These are phyloP conservation scores for Anarsia innoxiella DNA, from an alignment of 2,888 invertebrate species.

Conservation along the genomic window DNA sequence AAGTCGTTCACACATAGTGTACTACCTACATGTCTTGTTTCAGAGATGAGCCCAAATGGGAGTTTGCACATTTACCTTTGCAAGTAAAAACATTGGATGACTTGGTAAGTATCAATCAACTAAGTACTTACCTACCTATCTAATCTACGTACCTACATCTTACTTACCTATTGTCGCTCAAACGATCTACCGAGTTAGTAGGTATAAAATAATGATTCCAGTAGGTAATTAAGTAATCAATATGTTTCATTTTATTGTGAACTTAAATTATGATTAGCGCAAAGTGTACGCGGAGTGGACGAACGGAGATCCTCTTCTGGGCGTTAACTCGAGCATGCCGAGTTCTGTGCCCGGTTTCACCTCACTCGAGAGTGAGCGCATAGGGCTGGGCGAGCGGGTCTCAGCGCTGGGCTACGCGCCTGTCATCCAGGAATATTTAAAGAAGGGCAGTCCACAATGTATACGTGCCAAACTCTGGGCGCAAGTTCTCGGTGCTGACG, in stretches of 20 bases:
- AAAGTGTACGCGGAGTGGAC: slow-evolving; percentile 82
- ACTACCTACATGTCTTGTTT: no score
- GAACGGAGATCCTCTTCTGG: slow-evolving; percentile 84
- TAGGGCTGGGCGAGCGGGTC: slow-evolving; percentile 84
- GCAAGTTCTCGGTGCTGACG: slow-evolving; percentile 87
- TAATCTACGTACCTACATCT: no score
- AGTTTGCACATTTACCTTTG: slow-evolving; percentile 89
- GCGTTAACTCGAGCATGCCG: slow-evolving; percentile 78
- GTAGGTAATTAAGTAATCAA: no score
- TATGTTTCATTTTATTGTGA: no score
- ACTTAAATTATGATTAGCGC: slow-evolving; percentile 69
- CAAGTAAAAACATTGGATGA: slow-evolving; percentile 89
- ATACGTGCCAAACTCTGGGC: slow-evolving; percentile 90
- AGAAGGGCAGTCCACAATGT: slow-evolving; percentile 87
- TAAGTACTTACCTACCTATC: no score
- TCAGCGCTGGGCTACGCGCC: slow-evolving; percentile 88
- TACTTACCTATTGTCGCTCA: no score
- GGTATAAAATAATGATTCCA: no score
- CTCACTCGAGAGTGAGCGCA: slow-evolving; percentile 80
- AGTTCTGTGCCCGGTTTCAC: slow-evolving; percentile 70
- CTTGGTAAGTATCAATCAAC: no score
- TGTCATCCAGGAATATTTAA: slow-evolving; percentile 91
- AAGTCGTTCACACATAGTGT: no score
- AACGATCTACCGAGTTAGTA: no score
- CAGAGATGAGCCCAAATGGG: slow-evolving; percentile 86